phyloP scores from a whole-genome alignment of 2,113 vertebrate species.

The Clinocottus analis region DNA sequence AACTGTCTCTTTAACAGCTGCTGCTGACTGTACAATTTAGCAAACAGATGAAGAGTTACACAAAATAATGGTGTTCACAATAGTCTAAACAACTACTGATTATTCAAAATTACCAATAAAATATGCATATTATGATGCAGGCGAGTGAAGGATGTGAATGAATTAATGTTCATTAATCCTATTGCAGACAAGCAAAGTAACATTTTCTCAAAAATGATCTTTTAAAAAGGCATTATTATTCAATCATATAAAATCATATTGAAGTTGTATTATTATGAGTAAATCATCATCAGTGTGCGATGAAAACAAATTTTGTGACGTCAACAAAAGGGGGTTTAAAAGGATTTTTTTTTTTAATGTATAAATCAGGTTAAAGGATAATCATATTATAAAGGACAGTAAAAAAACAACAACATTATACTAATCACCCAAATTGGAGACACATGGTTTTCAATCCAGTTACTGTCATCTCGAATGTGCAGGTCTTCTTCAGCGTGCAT shows the following conservation, averaged over 20 bases:
- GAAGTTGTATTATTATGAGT: background rate
- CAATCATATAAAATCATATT: no score
- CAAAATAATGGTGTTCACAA: no score
- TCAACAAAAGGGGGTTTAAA: background rate
- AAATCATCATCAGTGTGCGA: background rate
- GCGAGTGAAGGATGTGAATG: no score
- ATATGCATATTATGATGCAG: no score
- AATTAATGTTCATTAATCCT: no score
- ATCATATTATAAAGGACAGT: background rate
- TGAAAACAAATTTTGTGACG: no score
- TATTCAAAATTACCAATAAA: no score
- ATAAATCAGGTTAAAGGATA: background rate
- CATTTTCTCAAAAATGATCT: background rate
- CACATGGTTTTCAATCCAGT: background rate
- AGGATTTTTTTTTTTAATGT: background rate
- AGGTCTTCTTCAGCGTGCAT: background rate
- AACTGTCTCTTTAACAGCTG: background rate
- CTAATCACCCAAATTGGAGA: background rate
- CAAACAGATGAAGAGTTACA: background rate
- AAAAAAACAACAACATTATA: background rate
- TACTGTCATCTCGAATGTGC: background rate
- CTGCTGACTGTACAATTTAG: background rate
- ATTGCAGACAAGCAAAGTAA: background rate
- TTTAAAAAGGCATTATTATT: no score
- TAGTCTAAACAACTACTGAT: no score